Conservation (phyloP, 2,888 invertebrate genomes). For the Erebia ligea region DNA sequence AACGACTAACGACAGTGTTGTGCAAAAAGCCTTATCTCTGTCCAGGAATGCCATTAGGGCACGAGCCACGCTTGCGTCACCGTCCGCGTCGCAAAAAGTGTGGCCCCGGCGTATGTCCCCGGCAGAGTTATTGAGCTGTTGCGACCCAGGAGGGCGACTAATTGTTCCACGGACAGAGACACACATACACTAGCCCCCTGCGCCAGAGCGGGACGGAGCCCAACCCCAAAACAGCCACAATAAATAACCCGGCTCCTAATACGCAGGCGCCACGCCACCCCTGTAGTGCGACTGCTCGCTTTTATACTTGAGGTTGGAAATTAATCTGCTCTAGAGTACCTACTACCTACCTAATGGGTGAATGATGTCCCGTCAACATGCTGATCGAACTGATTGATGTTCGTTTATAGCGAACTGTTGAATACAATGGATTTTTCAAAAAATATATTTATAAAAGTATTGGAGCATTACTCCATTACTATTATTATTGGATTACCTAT, state of each 20-base stretch:
- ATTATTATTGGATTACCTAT: too few species aligned
- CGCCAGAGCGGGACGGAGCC: conserved; percentile 49
- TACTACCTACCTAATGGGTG: neutral
- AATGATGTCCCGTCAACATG: neutral
- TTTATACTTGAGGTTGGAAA: conserved; percentile 51
- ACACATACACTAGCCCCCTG: conserved; percentile 7
- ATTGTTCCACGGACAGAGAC: conserved; percentile 56
- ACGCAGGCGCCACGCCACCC: conserved; percentile 73
- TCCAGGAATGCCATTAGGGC: conserved; percentile 47
- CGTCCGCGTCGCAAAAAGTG: conserved; percentile 42
- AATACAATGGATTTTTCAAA: neutral
- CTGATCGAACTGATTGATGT: conserved; percentile 3
- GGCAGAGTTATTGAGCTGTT: conserved; percentile 48
- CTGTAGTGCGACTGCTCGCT: conserved; percentile 47
- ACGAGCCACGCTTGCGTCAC: conserved; percentile 52
- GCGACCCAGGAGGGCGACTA: conserved; percentile 50
- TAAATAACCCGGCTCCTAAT: conserved; percentile 72
- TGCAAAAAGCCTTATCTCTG: conserved; percentile 7
- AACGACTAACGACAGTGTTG: neutral
- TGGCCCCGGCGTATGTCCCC: conserved; percentile 39
- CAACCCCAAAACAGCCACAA: conserved; percentile 61
- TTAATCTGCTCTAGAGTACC: neutral
- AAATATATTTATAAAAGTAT: too few species aligned
- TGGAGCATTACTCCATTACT: too few species aligned
- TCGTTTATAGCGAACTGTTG: neutral